A percentile compares a stretch with the other conserved stretches of the same genome.
Evolutionary conservation across 2,888 invertebrate species (phyloP).

Genomic region (Clunio marinus): DNA sequence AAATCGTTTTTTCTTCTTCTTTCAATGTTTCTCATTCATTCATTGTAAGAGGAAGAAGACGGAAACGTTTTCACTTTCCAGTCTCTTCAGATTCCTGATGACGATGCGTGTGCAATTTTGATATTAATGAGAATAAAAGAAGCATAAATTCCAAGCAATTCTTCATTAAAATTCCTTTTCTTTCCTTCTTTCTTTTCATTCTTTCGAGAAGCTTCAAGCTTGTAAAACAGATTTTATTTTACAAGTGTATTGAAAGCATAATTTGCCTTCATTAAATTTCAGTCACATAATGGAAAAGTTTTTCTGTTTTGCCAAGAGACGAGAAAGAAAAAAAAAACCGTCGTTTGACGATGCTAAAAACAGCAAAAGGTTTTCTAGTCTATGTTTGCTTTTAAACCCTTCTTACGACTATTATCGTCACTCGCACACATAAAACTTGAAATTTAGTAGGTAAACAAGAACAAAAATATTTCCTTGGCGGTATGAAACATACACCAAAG

Average conservation of each 20-base stretch:
- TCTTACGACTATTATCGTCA: slow-evolving; percentile 36
- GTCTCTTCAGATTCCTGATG: slow-evolving; percentile 7
- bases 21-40: too few relatives aligned
- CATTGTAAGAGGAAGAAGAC: too few relatives aligned
- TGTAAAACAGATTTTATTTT: slow-evolving; percentile 15
- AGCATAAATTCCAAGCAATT: slow-evolving; percentile 14
- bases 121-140: neutral
- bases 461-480: neutral
- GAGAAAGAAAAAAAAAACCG: neutral
- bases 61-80: too few relatives aligned
- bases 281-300: slow-evolving; percentile 39
- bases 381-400: slow-evolving; percentile 37
- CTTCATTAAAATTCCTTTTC: slow-evolving; percentile 10
- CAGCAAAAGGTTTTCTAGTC: slow-evolving; percentile 8
- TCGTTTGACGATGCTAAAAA: slow-evolving; percentile 1
- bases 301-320: neutral
- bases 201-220: neutral
- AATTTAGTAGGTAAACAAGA: slow-evolving; percentile 37
- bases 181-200: neutral
- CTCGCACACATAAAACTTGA: slow-evolving; percentile 37
- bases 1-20: too few relatives aligned
- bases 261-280: slow-evolving; percentile 39
- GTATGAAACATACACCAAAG: too few relatives aligned
- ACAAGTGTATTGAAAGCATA: slow-evolving; percentile 36
- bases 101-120: neutral